These are phyloP conservation scores for Lasioglossum vierecki DNA, from an alignment of 2,888 invertebrate species.

Conservation along the genomic window DNA sequence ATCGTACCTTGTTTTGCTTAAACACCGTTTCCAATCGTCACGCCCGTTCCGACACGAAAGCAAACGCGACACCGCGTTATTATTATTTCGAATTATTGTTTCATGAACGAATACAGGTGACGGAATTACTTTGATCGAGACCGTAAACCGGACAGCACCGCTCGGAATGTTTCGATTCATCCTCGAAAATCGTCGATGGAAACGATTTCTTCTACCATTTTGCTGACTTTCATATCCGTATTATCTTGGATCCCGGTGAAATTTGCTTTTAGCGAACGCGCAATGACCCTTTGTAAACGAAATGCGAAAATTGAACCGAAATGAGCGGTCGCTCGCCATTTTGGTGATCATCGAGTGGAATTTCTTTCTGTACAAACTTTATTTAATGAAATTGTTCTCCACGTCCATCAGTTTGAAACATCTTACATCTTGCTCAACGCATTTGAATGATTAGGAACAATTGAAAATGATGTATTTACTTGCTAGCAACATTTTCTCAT, in stretches of 20 bases:
- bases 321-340: neutral
- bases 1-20: constrained; percentile 35
- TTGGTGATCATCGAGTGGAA: neutral
- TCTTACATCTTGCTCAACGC: neutral
- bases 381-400: neutral
- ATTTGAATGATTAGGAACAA: neutral
- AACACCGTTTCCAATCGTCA: constrained; percentile 19
- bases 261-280: neutral
- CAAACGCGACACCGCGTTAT: constrained; percentile 4
- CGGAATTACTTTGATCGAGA: constrained; percentile 1
- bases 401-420: neutral
- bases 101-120: neutral
- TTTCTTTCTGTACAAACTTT: neutral
- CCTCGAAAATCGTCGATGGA: neutral
- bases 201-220: neutral
- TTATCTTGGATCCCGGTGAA: neutral
- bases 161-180: neutral
- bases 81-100: constrained; percentile 32
- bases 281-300: neutral
- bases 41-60: neutral
- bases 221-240: neutral
- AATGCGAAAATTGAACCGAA: neutral
- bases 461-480: neutral
- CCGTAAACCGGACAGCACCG: neutral
- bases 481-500: neutral